phyloP scores from a whole-genome alignment of 2,888 invertebrate species.

The Augochlorella aurata region DNA sequence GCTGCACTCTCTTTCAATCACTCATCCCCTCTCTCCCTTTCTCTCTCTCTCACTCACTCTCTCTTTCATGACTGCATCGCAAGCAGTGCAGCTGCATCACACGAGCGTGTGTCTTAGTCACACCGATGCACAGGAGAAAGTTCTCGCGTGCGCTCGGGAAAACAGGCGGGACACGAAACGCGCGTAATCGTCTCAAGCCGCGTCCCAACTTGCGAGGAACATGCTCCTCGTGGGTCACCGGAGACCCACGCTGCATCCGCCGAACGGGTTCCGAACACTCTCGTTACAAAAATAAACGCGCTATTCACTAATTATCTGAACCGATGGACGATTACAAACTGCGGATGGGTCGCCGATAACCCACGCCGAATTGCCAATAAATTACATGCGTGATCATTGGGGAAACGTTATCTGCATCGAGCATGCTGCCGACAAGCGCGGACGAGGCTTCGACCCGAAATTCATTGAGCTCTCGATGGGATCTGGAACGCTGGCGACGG shows the following conservation, averaged over 20 bases:
- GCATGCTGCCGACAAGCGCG: background rate
- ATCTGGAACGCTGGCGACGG: background rate
- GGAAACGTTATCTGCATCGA: background rate
- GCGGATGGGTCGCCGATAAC: background rate
- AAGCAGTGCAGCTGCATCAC: background rate
- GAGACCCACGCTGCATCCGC: background rate
- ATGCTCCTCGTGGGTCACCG: background rate
- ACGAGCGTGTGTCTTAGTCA: background rate
- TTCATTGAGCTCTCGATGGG: background rate
- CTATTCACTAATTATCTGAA: background rate
- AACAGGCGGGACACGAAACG: background rate
- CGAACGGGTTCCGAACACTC: background rate
- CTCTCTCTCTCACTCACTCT: background rate
- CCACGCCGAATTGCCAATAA: background rate
- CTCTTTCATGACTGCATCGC: background rate
- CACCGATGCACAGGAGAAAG: background rate
- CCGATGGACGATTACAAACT: background rate
- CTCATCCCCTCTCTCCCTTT: background rate
- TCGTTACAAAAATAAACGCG: slow-evolving; percentile 3
- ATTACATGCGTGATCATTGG: background rate
- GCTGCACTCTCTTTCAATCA: background rate
- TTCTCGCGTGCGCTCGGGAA: background rate
- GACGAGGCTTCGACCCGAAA: background rate
- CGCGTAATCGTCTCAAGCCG: background rate
- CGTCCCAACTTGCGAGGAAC: background rate